These are phyloP conservation scores for Apeltes quadracus DNA, from an alignment of 2,113 vertebrate genomes.

Conservation along the genomic window DNA sequence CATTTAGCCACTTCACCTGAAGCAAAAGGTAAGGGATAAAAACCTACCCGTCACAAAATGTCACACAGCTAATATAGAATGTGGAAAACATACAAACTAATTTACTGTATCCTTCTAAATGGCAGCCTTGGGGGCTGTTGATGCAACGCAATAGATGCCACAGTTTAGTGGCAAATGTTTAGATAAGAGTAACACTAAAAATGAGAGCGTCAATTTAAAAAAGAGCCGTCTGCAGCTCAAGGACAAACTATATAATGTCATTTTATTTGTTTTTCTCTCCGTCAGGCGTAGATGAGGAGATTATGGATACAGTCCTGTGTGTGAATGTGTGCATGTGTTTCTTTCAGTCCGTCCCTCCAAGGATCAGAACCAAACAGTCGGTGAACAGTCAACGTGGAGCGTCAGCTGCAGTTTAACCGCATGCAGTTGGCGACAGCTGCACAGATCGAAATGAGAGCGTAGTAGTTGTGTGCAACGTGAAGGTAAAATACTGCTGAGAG, in stretches of 20 bases:
- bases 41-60: slow-evolving; percentile 45
- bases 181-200: slow-evolving; percentile 22
- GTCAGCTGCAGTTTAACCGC: neutral
- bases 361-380: neutral
- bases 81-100: slow-evolving; percentile 23
- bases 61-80: slow-evolving; percentile 51
- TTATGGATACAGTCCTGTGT: neutral
- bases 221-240: slow-evolving; percentile 30
- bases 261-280: slow-evolving; percentile 10
- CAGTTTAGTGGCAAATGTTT: slow-evolving; percentile 47
- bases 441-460: neutral
- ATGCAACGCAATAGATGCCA: slow-evolving; percentile 40
- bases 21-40: slow-evolving; percentile 65
- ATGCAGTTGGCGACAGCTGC: neutral
- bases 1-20: slow-evolving; percentile 45
- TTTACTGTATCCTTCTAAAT: slow-evolving; percentile 37
- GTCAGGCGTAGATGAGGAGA: neutral
- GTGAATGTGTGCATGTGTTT: neutral
- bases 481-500: neutral
- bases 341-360: neutral
- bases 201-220: slow-evolving; percentile 9
- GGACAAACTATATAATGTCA: slow-evolving; percentile 36
- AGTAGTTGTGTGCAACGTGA: neutral
- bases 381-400: neutral
- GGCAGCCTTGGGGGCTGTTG: slow-evolving; percentile 27